Evolutionary conservation across 2,113 vertebrate genomes (phyloP).

Genomic region (Anarhynchus alexandrinus): DNA sequence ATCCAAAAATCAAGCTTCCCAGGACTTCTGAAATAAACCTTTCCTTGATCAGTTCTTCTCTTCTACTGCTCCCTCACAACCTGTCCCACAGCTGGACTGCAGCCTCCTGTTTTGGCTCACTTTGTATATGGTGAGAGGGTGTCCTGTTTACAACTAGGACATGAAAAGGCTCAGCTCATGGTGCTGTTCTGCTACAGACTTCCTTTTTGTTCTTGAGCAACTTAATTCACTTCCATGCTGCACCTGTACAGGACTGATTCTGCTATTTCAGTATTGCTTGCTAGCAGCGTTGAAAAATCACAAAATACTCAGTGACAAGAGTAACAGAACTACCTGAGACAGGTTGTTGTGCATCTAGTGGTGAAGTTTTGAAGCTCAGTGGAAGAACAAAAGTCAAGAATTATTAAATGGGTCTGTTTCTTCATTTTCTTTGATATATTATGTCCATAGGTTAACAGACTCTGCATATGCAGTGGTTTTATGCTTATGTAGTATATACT

Average conservation of each 20-base stretch:
- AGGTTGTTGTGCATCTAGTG: background rate
- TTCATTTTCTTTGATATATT: background rate
- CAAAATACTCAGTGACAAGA: background rate
- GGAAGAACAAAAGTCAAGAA: background rate
- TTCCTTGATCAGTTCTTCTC: background rate
- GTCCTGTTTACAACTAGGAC: background rate
- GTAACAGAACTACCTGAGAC: background rate
- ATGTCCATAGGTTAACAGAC: background rate
- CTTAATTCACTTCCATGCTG: background rate
- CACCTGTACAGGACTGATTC: background rate
- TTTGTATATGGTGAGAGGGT: fast-evolving
- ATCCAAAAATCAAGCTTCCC: background rate
- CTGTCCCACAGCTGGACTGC: background rate
- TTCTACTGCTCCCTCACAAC: background rate
- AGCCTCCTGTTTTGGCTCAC: background rate
- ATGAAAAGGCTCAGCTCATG: background rate
- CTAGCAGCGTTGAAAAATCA: background rate
- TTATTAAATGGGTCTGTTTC: background rate
- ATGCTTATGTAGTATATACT: background rate
- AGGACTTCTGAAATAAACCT: background rate
- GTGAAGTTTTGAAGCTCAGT: background rate
- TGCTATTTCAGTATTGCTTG: background rate
- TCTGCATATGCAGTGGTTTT: background rate
- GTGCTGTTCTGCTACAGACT: background rate
- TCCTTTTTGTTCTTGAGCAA: background rate